These are phyloP conservation scores for Tenodera sinensis DNA, from an alignment of 2,888 invertebrate genomes.

Conservation along the genomic window DNA sequence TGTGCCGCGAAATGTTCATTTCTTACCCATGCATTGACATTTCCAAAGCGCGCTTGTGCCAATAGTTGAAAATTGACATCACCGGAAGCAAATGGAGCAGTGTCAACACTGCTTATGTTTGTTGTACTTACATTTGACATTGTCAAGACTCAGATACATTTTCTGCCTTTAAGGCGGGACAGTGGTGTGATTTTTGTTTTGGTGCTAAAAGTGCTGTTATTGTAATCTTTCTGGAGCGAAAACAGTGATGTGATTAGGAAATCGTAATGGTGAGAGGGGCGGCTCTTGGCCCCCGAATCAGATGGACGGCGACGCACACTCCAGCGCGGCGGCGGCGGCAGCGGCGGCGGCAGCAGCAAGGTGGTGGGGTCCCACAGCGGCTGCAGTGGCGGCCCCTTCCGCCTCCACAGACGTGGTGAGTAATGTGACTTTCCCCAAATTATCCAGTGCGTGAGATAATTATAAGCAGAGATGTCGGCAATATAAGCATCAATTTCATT, in stretches of 20 bases:
- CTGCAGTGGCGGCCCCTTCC: not conserved
- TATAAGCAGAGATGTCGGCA: no score
- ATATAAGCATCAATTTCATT: no score
- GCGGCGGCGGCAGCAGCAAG: not conserved
- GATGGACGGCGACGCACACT: constrained; percentile 17
- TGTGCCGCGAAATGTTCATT: not conserved
- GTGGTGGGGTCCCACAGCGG: constrained; percentile 18
- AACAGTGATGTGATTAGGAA: not conserved
- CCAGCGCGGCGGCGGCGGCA: not conserved
- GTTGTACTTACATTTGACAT: not conserved
- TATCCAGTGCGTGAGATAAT: not conserved
- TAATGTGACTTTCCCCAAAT: not conserved
- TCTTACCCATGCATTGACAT: not conserved
- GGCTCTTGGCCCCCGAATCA: not conserved
- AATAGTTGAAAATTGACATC: not conserved
- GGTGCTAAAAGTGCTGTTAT: not conserved
- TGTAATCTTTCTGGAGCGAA: not conserved
- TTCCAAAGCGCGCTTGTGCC: not conserved
- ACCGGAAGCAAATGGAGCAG: not conserved
- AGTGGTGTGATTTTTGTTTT: not conserved
- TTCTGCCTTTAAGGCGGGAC: not conserved
- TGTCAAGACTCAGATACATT: not conserved
- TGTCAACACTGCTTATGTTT: not conserved
- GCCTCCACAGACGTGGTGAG: constrained; percentile 22
- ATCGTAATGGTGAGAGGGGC: constrained; percentile 1